Conservation (phyloP, 1,140 invertebrate genomes). For the Oreohelix idahoensis region DNA sequence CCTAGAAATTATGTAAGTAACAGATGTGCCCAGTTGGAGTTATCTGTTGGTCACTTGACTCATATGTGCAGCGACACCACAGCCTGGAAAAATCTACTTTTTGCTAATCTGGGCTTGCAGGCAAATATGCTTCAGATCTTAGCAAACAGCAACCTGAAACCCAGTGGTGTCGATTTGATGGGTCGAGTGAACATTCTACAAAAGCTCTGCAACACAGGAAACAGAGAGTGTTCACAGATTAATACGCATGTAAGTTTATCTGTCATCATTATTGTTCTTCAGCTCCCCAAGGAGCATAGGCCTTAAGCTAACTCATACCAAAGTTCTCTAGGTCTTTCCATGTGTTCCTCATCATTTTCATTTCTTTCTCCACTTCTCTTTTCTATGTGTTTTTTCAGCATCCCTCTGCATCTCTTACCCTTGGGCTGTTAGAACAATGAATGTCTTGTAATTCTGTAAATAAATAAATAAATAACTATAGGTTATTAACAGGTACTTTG, state of each 20-base stretch:
- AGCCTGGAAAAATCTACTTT: neutral
- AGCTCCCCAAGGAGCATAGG: too few relatives aligned
- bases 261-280: too few relatives aligned
- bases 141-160: slow-evolving; percentile 3
- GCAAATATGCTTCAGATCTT: neutral
- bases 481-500: too few relatives aligned
- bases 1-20: slow-evolving; percentile 10
- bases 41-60: neutral
- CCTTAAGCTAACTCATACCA: too few relatives aligned
- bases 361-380: too few relatives aligned
- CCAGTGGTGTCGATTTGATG: neutral
- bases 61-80: slow-evolving; percentile 1
- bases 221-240: slow-evolving; percentile 34
- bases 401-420: too few relatives aligned
- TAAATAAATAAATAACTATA: too few relatives aligned
- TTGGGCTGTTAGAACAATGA: too few relatives aligned
- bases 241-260: neutral
- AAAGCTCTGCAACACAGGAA: slow-evolving; percentile 8
- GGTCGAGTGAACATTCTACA: slow-evolving; percentile 19
- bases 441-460: too few relatives aligned
- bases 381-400: too few relatives aligned
- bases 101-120: neutral
- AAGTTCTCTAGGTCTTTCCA: too few relatives aligned
- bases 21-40: slow-evolving; percentile 6
- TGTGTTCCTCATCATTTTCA: too few relatives aligned